Conservation (phyloP, 2,888 invertebrate genomes). For the Eupithecia abbreviata region DNA sequence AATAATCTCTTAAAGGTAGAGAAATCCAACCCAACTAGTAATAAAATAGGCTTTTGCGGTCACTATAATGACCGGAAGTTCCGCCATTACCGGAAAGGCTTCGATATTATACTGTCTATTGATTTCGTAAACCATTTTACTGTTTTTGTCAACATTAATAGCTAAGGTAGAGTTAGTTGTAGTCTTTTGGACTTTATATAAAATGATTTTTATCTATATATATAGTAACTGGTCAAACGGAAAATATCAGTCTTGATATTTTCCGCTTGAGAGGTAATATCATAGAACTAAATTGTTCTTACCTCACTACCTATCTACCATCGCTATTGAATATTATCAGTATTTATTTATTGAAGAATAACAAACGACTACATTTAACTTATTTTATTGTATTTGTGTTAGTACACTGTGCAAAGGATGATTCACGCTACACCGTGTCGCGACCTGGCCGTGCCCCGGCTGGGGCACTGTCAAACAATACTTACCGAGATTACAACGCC, state of each 20-base stretch:
- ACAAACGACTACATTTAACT: too few relatives aligned
- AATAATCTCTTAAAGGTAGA: constrained; percentile 24
- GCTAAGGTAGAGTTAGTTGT: background rate
- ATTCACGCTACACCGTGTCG: too few relatives aligned
- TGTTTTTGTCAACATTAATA: constrained; percentile 27
- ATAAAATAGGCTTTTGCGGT: constrained; percentile 50
- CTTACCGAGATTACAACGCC: too few relatives aligned
- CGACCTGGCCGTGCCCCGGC: too few relatives aligned
- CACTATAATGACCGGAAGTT: constrained; percentile 54
- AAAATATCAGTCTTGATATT: background rate
- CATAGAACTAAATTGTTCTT: background rate
- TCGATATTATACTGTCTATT: constrained; percentile 56
- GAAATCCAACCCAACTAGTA: constrained; percentile 40
- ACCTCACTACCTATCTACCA: background rate
- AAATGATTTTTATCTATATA: constrained; percentile 22
- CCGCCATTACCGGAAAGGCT: constrained; percentile 43
- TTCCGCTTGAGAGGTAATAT: background rate
- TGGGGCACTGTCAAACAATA: too few relatives aligned
- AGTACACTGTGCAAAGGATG: too few relatives aligned
- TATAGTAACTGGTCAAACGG: background rate
- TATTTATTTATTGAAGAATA: too few relatives aligned
- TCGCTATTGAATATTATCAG: too few relatives aligned
- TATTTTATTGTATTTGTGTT: too few relatives aligned
- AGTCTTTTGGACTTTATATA: constrained; percentile 1
- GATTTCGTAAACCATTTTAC: constrained; percentile 54